Evolutionary conservation across 2,888 invertebrate genomes (phyloP), one percentile per base, ranked within the genome.

Genomic region (Hydrotaea cyrtoneurina): DNA sequence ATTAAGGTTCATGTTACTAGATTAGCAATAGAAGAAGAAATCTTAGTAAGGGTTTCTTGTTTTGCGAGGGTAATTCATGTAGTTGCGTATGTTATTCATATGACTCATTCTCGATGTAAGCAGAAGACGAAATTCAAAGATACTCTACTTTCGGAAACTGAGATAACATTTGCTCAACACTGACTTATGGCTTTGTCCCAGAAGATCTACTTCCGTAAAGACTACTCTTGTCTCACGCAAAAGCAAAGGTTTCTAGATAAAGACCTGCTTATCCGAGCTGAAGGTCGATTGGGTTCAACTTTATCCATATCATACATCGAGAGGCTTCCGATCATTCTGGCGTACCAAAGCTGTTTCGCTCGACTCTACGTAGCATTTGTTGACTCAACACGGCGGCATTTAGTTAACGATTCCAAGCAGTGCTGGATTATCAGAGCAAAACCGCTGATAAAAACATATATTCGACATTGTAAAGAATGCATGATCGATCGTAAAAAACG

Each of bases 221-320:
- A 0, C 50, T 75, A 0, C 62, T 62, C 4, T 3, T 75, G 8
- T 46, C 26, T 17, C 46, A 46, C 3, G n/a, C n/a, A n/a, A n/a
- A n/a, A n/a, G n/a, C n/a, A n/a, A n/a, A n/a, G n/a, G n/a, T 62
- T 75, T 46, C 50, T 62, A 0, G 46, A 75, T 26, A 57, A 36
- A 11, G 13, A 73, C 7, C 1, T 0, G 0, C 53, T 62, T 1
- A 62, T 75, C n/a, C 59, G 75, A 2, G 75, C 75, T 0, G 62
- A 75, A n/a, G 75, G 62, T 5, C 62, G 75, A 2, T 15, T n/a
- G n/a, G n/a, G n/a, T n/a, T n/a, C n/a, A n/a, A n/a, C n/a, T n/a
- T n/a, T n/a, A n/a, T n/a, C n/a, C n/a, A n/a, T n/a, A n/a, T n/a
- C n/a, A n/a, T n/a, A n/a, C n/a, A n/a, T n/a, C n/a, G n/a, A n/a